Conservation (phyloP, 2,888 invertebrate species). For the Lochmaea capreae region DNA sequence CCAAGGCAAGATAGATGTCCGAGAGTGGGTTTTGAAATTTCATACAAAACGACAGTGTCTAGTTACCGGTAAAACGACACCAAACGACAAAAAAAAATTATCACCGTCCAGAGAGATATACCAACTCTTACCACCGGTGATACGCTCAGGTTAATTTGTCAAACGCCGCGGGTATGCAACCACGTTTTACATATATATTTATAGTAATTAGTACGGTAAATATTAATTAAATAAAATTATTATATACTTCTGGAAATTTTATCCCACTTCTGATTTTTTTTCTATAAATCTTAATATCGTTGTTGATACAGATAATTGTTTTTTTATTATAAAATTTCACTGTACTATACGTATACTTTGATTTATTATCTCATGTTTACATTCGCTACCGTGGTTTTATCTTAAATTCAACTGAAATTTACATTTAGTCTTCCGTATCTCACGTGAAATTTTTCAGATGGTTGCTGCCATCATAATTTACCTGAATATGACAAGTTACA, state of each 20-base stretch:
- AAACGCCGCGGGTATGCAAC: conserved; percentile 37
- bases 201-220: not conserved
- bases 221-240: no score
- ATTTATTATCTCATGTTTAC: conserved; percentile 7
- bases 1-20: conserved; percentile 24
- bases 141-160: conserved; percentile 54
- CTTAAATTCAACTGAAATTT: conserved; percentile 33
- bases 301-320: no score
- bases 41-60: conserved; percentile 58
- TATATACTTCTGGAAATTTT: no score
- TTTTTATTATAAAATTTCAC: not conserved
- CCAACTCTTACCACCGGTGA: conserved; percentile 54
- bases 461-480: conserved; percentile 22
- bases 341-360: not conserved
- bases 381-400: conserved; percentile 40
- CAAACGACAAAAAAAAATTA: conserved; percentile 47
- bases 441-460: conserved; percentile 38
- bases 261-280: no score
- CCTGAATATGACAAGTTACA: conserved; percentile 27
- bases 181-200: conserved; percentile 19
- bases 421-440: conserved; percentile 27
- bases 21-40: conserved; percentile 53
- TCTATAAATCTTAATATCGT: no score
- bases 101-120: conserved; percentile 32
- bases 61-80: conserved; percentile 60